Evolutionary conservation across 2,113 vertebrate species (phyloP).

Genomic region (Marmota monax): DNA sequence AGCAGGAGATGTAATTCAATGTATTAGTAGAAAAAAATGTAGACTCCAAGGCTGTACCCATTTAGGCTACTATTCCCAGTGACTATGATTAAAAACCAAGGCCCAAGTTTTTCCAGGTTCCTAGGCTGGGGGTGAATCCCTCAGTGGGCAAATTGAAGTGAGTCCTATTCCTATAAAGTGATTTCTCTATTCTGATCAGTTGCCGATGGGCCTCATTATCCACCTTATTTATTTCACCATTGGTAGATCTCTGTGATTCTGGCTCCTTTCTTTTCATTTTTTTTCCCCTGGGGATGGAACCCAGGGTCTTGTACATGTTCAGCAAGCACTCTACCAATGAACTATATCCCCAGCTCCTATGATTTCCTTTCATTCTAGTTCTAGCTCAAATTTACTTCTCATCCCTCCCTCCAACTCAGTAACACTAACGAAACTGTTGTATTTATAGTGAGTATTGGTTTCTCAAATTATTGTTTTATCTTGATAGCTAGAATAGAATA

Average conservation of each 20-base stretch:
- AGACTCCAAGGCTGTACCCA: neutral
- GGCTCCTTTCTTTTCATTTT: neutral
- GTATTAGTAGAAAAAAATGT: neutral
- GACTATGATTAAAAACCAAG: neutral
- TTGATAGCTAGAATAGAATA: neutral
- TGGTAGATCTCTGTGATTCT: neutral
- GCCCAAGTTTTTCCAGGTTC: neutral
- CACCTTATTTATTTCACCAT: neutral
- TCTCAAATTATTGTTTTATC: neutral
- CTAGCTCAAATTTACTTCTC: slow-evolving; percentile 36
- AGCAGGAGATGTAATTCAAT: neutral
- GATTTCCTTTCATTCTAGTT: neutral
- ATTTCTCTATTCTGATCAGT: too few species aligned
- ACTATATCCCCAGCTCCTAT: neutral
- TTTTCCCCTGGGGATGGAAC: too few species aligned
- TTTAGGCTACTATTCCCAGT: neutral
- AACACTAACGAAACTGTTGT: slow-evolving; percentile 13
- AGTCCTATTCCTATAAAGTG: neutral
- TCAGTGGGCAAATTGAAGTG: neutral
- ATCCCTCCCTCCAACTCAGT: neutral
- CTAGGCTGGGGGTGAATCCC: neutral
- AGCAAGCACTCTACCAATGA: neutral
- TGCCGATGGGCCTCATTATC: too few species aligned
- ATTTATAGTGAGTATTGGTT: neutral
- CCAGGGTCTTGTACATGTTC: neutral